Evolutionary conservation across 2,113 vertebrate species (phyloP), one percentile per base, ranked within the genome.

Genomic region (Turnix velox): DNA sequence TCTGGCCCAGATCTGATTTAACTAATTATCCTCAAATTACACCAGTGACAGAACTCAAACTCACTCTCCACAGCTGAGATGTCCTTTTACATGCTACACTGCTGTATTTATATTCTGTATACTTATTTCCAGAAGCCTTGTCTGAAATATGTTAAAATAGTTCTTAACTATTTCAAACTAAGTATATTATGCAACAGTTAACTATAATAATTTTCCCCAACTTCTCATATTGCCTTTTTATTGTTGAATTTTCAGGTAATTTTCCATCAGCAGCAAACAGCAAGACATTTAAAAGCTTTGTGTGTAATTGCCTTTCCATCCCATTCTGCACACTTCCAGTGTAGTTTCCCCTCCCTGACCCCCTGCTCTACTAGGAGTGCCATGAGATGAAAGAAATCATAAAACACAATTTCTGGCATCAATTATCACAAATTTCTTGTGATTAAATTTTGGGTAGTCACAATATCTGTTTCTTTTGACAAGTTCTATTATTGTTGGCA

Each of bases 391-490:
- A 97, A 91, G 39, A 92, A 93, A 96, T 54, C 90, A 40, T 95
- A 92, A 91, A 96, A 93, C 76, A 92, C 10, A 0, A 93, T 95
- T 97, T 96, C 88, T 79, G 62, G 2, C 96, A 93, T 93, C 95
- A 97, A 96, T 96, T 92, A 94, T 84, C n/a, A 25, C 65, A n/a
- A n/a, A 81, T 97, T 96, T 79, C 86, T 51, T 87, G 35, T 90
- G 78, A 96, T 95, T 97, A 96, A 94, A 96, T 96, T 97, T 97
- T 83, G 87, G 59, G 87, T 92, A 95, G 74, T 89, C 96, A 95
- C 33, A 42, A 65, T 59, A 72, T 72, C 82, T 85, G 68, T 95
- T 97, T 95, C 69, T 96, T 95, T 80, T 95, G 95, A 98, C 91
- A 97, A 94, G 84, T 80, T 87, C 66, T 92, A 92, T 97, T 97